Conservation (phyloP, 2,113 vertebrate genomes). For the Paradoxurus hermaphroditus region DNA sequence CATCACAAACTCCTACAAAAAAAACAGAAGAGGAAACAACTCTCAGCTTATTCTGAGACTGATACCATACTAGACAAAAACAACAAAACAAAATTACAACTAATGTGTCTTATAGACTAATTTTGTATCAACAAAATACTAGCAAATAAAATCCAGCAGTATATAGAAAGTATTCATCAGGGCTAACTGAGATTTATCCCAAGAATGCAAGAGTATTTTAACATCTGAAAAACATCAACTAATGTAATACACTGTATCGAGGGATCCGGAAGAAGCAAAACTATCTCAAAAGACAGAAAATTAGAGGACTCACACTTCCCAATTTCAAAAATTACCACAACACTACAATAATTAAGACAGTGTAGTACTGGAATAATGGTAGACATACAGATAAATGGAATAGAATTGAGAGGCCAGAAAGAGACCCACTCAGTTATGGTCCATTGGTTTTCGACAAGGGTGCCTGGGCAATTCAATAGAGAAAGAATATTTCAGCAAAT, state of each 20-base stretch:
- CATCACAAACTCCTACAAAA: constrained; percentile 6
- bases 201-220: background rate
- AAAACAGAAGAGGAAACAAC: background rate
- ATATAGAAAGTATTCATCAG: background rate
- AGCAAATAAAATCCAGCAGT: background rate
- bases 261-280: too few relatives aligned
- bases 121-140: background rate
- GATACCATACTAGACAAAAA: background rate
- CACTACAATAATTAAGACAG: background rate
- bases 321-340: background rate
- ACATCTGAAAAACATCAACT: background rate
- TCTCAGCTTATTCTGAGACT: background rate
- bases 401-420: background rate
- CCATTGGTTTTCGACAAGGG: background rate
- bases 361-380: background rate
- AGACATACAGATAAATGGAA: background rate
- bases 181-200: background rate
- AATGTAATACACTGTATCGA: background rate
- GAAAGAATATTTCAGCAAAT: background rate
- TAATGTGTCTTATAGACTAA: background rate
- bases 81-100: background rate
- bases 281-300: too few relatives aligned
- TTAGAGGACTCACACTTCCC: background rate
- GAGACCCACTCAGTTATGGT: background rate
- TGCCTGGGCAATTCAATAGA: background rate